Base-by-base conservation (phyloP, 2,888 invertebrate genomes). In the Leptopilina myrica region DNA sequence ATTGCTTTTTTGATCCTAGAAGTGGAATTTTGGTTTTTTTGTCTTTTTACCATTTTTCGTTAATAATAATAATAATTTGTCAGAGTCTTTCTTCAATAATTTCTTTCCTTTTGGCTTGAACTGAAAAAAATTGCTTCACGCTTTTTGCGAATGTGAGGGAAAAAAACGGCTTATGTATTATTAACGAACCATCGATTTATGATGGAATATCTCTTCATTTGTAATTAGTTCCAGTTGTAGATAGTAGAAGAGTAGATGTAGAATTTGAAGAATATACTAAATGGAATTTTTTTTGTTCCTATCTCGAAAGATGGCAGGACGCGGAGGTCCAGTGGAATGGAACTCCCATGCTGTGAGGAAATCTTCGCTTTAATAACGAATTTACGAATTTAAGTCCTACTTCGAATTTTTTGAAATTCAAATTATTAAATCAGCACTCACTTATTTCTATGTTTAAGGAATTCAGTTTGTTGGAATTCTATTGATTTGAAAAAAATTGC, bases 261-360 rank as follows among this genome's bases (percentile, higher is more conserved):
- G 14, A 53, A 73, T 33, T 33, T n/a, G 26, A 33, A 73, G 53
- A 56, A 73, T 56, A 78, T 56, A 62, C 62, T 62, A 80, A 81
- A 84, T 83, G 66, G 62, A 81, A 82, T 81, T 73, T 81, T 87
- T 86, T 80, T 83, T 85, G 4, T 49, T 77, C 82, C 82, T 84
- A 79, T 64, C 80, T 91, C 92, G 73, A 92, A 43, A 95, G 96
- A 89, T 96, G 96, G 96, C 95, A 95, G 91, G 96, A 96, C 86
- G 96, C 96, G 75, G 94, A 94, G 86, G 94, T 96, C 80, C 94
- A 94, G 80, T 95, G 95, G 94, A 94, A 94, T 82, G 95, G 94
- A 83, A 85, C 89, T 15, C 89, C 90, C 26, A 86, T 89, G 64
- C 86, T 91, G 80, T 90, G 84, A 88, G 66, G 78, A 77, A 73